phyloP scores from a whole-genome alignment of 2,888 invertebrate genomes.

The Synanthedon vespiformis region DNA sequence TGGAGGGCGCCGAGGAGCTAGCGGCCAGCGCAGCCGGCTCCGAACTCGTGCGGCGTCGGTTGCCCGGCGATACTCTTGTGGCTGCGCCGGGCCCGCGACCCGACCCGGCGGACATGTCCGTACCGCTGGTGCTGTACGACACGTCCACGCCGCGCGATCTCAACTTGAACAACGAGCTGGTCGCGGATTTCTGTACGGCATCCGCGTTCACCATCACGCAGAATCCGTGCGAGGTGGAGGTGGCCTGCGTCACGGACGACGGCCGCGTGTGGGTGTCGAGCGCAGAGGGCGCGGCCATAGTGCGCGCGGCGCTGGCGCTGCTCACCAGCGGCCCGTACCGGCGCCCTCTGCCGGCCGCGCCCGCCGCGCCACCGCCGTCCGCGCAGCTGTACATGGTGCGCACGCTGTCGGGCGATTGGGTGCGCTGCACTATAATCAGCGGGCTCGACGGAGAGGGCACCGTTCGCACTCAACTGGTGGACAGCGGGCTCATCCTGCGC shows the following conservation, averaged over 20 bases:
- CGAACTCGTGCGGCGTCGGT: constrained; percentile 54
- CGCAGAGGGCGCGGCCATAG: constrained; percentile 48
- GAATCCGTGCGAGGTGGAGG: constrained; percentile 57
- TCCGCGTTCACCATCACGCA: constrained; percentile 44
- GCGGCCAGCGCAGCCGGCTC: constrained; percentile 39
- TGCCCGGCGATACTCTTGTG: constrained; percentile 59
- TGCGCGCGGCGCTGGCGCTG: constrained; percentile 46
- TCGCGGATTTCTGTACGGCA: constrained; percentile 60
- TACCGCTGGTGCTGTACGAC: constrained; percentile 74
- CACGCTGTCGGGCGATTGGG: constrained; percentile 63
- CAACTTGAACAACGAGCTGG: constrained; percentile 73
- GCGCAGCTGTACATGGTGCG: constrained; percentile 58
- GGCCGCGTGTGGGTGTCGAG: constrained; percentile 58
- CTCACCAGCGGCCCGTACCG: constrained; percentile 54
- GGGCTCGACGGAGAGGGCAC: constrained; percentile 60
- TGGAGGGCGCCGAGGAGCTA: constrained; percentile 78
- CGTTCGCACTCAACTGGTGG: constrained; percentile 56
- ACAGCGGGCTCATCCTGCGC: constrained; percentile 56
- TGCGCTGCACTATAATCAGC: constrained; percentile 56
- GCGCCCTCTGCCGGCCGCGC: constrained; percentile 56
- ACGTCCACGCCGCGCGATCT: constrained; percentile 74
- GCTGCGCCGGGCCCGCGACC: constrained; percentile 59
- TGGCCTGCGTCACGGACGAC: constrained; percentile 60
- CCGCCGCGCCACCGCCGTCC: constrained; percentile 43
- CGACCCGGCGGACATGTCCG: constrained; percentile 56